Base-by-base conservation (phyloP, 1,140 invertebrate genomes). In the Adoxophyes honmai region DNA sequence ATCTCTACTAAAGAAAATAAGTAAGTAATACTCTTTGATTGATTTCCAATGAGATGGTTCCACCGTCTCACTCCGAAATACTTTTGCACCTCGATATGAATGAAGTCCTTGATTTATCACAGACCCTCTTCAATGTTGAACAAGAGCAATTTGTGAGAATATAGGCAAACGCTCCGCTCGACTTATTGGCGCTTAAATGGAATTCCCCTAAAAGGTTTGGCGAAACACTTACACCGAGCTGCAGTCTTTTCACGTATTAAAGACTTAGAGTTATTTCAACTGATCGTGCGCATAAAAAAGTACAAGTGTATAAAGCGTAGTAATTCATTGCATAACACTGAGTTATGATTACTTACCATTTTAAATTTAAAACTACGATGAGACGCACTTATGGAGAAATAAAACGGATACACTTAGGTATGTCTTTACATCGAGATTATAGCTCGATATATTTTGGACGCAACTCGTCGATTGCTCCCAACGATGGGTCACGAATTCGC, bases 51-150 rank as follows among this genome's bases (percentile, higher is more conserved):
- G 21, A 48, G 42, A 48, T 11, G 16, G 39, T 18, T 5, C 15
- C 39, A 9, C 10, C 16, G 39, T 18, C 39, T 44, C 39, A 44
- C 39, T 21, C 38, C 57, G 44, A 60, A 64, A 65, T 62, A 57
- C 59, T 51, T 63, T 63, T 59, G 54, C 54, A 62, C 60, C 37
- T 57, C 37, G 51, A 63, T 66, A 69, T 66, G 56, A 69, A 66
- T 66, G 56, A 69, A 66, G 57, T 63, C 21, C 58, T 69, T 69
- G 64, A 69, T 66, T 69, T 69, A 69, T 69, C 53, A 55, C 38
- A 42, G 60, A 69, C 64, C 64, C 64, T 63, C 64, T 52, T 69
- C 67, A 66, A 63, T 52, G 54, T 60, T 61, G 56, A 61, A 60
- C 67, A 59, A 64, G 42, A 48, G 51, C 59, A 60, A 61, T 63